Evolutionary conservation across 2,888 invertebrate species (phyloP).

Genomic region (Apamea monoglypha): DNA sequence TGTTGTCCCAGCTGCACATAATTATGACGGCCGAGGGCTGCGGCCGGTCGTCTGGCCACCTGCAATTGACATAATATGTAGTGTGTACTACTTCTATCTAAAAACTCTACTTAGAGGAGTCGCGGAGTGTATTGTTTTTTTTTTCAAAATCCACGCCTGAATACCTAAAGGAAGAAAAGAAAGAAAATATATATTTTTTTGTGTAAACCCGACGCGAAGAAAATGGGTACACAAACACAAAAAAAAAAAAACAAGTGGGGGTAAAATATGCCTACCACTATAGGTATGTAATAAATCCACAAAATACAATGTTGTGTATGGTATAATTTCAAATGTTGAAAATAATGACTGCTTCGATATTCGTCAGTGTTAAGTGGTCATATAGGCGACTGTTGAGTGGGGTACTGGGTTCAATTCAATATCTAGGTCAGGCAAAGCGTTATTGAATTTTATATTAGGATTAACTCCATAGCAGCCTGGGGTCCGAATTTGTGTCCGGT

Average conservation of each 20-base stretch:
- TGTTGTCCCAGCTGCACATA: constrained; percentile 1
- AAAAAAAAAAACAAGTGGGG: neutral
- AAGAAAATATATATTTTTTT: neutral
- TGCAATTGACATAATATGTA: neutral
- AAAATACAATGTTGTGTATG: neutral
- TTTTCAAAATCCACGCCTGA: neutral
- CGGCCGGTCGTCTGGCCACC: neutral
- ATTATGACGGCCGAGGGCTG: neutral
- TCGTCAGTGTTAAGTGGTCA: neutral
- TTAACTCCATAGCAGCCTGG: no score
- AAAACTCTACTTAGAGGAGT: neutral
- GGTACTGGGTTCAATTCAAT: neutral
- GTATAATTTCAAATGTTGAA: neutral
- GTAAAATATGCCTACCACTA: neutral
- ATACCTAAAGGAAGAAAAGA: no score
- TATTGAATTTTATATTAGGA: no score
- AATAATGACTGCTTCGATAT: neutral
- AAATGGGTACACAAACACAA: neutral
- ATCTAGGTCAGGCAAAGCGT: neutral
- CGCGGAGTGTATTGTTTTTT: neutral
- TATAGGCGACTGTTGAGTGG: neutral
- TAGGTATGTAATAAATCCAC: neutral
- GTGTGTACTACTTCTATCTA: neutral
- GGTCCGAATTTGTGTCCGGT: neutral
- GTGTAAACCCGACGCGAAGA: neutral